A percentile compares a stretch with the other conserved stretches of the same genome.
Evolutionary conservation across 2,797 vertebrate species (phyloP).

Genomic region (Champsocephalus esox): DNA sequence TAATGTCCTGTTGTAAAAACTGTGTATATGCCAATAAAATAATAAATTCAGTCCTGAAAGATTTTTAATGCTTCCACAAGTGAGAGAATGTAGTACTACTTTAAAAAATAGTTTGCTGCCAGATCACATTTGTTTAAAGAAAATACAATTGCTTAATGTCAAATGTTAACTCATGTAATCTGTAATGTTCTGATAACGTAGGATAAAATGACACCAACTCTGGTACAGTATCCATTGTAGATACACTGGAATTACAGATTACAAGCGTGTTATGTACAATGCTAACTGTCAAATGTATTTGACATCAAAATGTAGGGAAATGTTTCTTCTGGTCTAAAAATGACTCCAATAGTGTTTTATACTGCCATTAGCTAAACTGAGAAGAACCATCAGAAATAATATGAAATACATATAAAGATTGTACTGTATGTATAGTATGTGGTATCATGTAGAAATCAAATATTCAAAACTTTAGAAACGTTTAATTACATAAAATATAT

Average conservation of each 20-base stretch:
- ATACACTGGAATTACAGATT: background rate
- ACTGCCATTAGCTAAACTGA: background rate
- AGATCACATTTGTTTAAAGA: background rate
- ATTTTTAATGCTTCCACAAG: background rate
- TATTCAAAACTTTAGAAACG: no score
- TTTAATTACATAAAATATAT: no score
- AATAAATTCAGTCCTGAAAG: constrained; percentile 26
- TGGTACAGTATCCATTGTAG: background rate
- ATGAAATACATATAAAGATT: background rate
- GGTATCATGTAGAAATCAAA: background rate
- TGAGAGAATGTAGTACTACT: background rate
- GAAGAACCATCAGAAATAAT: background rate
- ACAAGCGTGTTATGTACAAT: background rate
- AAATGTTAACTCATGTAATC: background rate
- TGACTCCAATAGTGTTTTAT: background rate
- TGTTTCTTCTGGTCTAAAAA: no score
- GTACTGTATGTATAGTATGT: background rate
- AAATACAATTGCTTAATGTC: background rate
- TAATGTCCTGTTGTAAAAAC: constrained; percentile 76
- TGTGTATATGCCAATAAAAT: constrained; percentile 83
- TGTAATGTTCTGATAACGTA: no score
- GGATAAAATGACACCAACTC: background rate
- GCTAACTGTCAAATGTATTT: no score
- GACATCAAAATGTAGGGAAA: no score
- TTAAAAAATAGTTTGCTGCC: background rate